These are phyloP conservation scores for Sternarchorhynchus goeldii DNA, from an alignment of 2,797 vertebrate species.

Conservation along the genomic window DNA sequence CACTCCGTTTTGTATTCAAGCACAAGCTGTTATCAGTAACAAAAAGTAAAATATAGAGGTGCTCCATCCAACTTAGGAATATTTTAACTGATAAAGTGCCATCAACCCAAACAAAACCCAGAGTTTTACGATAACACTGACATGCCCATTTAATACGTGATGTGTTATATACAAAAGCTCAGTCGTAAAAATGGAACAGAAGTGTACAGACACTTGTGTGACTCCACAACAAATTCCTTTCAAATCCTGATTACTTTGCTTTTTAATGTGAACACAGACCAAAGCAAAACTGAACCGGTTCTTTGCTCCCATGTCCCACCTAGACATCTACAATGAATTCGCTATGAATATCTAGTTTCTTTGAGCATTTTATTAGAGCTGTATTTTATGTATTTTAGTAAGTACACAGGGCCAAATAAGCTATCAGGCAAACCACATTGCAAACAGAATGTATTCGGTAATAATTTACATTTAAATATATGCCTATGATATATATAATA, in stretches of 20 bases:
- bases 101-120: background rate
- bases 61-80: background rate
- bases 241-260: background rate
- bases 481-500: background rate
- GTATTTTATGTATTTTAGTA: too few species aligned
- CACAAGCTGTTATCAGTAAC: background rate
- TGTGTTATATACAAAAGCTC: constrained; percentile 13
- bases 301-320: background rate
- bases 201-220: background rate
- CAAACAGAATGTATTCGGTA: background rate
- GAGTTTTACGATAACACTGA: background rate
- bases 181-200: background rate
- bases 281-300: background rate
- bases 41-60: background rate
- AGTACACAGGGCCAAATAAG: too few species aligned
- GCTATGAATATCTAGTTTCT: too few species aligned
- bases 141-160: background rate
- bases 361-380: too few species aligned
- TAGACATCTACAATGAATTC: background rate
- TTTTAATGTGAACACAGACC: background rate
- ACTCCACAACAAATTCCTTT: background rate
- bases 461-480: background rate
- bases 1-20: background rate
- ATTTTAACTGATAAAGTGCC: background rate
- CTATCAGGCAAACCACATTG: background rate